These are phyloP conservation scores for Acanthurus lineatus DNA, from an alignment of 2,797 vertebrate genomes.

Conservation along the genomic window DNA sequence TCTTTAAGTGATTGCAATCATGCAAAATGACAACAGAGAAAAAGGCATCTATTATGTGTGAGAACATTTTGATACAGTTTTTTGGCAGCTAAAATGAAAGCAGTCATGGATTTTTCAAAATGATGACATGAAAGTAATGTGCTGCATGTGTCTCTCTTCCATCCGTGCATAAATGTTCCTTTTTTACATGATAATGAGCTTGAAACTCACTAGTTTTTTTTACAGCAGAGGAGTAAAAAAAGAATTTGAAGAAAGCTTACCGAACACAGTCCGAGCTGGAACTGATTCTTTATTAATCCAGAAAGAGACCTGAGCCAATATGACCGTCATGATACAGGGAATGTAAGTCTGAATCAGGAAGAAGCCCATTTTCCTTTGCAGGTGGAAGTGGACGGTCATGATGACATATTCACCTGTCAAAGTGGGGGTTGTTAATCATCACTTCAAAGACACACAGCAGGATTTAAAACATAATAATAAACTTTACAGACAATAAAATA, in stretches of 20 bases:
- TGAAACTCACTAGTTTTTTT: neutral
- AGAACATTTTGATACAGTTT: slow-evolving; percentile 12
- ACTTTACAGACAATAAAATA: neutral
- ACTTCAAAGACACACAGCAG: neutral
- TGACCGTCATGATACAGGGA: slow-evolving; percentile 97
- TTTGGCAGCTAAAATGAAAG: slow-evolving; percentile 23
- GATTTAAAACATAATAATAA: neutral
- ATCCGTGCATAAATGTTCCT: neutral
- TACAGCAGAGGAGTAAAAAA: neutral
- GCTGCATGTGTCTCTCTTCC: neutral
- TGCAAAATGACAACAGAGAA: slow-evolving; percentile 16
- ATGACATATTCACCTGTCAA: slow-evolving; percentile 94
- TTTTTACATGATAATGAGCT: neutral
- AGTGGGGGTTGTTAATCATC: slow-evolving; percentile 3
- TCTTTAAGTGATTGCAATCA: slow-evolving; percentile 22
- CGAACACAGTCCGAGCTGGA: slow-evolving; percentile 96
- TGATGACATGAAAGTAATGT: slow-evolving; percentile 11
- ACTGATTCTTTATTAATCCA: slow-evolving; percentile 99
- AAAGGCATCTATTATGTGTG: slow-evolving; percentile 3
- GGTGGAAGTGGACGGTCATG: slow-evolving; percentile 98
- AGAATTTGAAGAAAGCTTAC: slow-evolving; percentile 81
- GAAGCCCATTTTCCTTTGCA: slow-evolving; percentile 95
- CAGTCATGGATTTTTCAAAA: slow-evolving; percentile 8
- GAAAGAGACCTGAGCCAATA: slow-evolving; percentile 97
- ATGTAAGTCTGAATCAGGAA: slow-evolving; percentile 98